Evolutionary conservation across 2,888 invertebrate genomes (phyloP), one percentile per base, ranked within the genome.

Genomic region (Caenorhabditis sp.): DNA sequence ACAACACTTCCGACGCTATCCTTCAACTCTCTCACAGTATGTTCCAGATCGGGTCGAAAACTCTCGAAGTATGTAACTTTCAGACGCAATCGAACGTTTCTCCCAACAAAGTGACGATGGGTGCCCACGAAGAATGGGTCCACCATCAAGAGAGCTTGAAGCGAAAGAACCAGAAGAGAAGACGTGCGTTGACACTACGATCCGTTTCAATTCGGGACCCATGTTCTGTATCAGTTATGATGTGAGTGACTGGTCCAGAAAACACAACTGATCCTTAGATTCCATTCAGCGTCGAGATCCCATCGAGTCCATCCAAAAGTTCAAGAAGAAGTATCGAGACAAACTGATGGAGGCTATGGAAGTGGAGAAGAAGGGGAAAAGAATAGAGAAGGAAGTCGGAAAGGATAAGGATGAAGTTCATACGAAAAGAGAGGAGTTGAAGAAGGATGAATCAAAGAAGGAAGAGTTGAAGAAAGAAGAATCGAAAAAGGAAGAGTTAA

Each of bases 31-130:
- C 6, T n/a, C 66, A 58, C 12, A 75, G 63, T 66, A 16, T 3
- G 64, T 26, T 47, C 7, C 49, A 47, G 8, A 54, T 26, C 8
- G 10, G 10, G 6, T 35, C 8, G 4, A 8, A 72, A 19, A 10
- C 28, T 3, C 12, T 31, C 1, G 0, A 16, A 24, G 19, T 24
- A 14, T 31, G 31, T 2, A 19, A 19, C 19, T 61, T 72, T 26
- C 72, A 72, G 72, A 72, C 16, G 61, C 72, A 31, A 72, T 72
- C 0, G 73, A 73, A 26, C 61, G 51, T 35, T 73, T 63, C 41
- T 51, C 24, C 2, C 22, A 73, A 19, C 73, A 73, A 51, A 41
- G 28, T 54, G 38, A 35, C 5, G 47, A 64, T n/a, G 12, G 51
- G 16, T 41, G 16, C n/a, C 19, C 63, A 19, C 24, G 61, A 5